These are phyloP conservation scores for Amphipyra tragopoginis DNA, from an alignment of 2,888 invertebrate genomes.

Conservation along the genomic window DNA sequence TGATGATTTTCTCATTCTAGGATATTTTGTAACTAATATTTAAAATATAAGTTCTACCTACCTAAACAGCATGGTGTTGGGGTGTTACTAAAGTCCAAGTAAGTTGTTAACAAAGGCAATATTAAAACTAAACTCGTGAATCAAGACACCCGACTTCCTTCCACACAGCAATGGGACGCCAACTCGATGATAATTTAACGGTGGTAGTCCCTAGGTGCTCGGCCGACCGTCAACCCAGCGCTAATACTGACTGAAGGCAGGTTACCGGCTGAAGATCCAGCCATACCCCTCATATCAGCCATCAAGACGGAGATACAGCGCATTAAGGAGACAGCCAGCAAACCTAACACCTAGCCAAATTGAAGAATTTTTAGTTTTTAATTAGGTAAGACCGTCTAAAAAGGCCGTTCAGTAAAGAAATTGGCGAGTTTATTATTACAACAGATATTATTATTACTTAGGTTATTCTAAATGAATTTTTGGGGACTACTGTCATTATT, in stretches of 20 bases:
- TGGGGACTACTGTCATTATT: no score
- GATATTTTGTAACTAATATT: no score
- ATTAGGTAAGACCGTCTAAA: not conserved
- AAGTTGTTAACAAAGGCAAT: conserved; percentile 22
- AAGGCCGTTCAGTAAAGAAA: no score
- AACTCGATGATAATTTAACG: conserved; percentile 72
- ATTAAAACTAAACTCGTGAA: conserved; percentile 22
- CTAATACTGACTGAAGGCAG: conserved; percentile 90
- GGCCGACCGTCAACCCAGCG: conserved; percentile 74
- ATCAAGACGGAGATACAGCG: conserved; percentile 93
- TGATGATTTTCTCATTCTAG: no score
- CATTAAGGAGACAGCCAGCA: conserved; percentile 77
- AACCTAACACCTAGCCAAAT: conserved; percentile 65
- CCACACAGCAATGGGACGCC: conserved; percentile 70
- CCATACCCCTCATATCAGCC: conserved; percentile 95
- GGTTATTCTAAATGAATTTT: no score
- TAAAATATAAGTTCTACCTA: not conserved
- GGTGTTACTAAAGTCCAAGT: conserved; percentile 19
- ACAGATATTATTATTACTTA: no score
- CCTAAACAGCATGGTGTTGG: conserved; percentile 39
- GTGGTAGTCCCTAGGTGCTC: conserved; percentile 67
- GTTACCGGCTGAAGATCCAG: conserved; percentile 92
- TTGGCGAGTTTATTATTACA: no score
- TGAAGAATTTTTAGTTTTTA: conserved; percentile 20
- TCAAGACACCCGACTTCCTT: conserved; percentile 52